Conservation (phyloP, 2,113 vertebrate species). For the Ifrita kowaldi region DNA sequence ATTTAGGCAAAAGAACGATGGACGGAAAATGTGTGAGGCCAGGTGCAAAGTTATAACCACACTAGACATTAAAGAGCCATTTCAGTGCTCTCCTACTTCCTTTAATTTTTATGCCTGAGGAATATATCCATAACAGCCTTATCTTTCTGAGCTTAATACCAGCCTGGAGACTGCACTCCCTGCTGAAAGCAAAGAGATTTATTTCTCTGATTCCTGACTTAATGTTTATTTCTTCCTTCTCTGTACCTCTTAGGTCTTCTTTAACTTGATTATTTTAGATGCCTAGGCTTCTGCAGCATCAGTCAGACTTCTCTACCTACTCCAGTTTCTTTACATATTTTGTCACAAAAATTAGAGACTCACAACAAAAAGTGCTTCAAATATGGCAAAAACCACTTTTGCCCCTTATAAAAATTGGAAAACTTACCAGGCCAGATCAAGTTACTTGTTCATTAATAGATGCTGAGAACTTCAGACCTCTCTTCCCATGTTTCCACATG, state of each 20-base stretch:
- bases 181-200: conserved; percentile 60
- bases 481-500: not conserved
- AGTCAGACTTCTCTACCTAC: not conserved
- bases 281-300: not conserved
- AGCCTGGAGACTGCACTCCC: conserved; percentile 55
- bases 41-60: not conserved
- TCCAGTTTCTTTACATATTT: not conserved
- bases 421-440: not conserved
- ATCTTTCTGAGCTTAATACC: conserved; percentile 58
- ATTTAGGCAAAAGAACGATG: not conserved
- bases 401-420: not conserved
- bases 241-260: conserved; percentile 17
- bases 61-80: conserved; percentile 1
- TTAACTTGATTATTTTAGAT: conserved; percentile 21
- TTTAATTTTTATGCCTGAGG: conserved; percentile 63
- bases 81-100: not conserved
- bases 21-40: not conserved
- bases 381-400: not conserved
- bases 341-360: not conserved
- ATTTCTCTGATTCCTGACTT: conserved; percentile 27
- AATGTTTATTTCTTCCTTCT: conserved; percentile 37
- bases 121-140: conserved; percentile 46
- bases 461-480: not conserved
- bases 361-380: not conserved
- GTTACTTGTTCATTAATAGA: not conserved